Conservation (phyloP, 2,888 invertebrate species). For the Hydropsyche betteni region DNA sequence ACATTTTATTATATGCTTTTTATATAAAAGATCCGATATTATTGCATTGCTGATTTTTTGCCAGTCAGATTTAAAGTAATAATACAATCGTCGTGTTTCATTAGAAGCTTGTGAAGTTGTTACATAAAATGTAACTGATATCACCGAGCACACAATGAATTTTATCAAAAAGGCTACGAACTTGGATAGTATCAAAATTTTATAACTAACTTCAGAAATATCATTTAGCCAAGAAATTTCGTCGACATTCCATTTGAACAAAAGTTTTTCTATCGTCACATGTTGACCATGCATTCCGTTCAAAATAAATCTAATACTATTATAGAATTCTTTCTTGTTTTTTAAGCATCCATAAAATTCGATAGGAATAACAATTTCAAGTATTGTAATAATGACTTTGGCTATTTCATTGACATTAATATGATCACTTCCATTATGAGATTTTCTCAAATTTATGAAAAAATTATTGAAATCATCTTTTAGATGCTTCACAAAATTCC, state of each 20-base stretch:
- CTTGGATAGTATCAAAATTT: constrained; percentile 53
- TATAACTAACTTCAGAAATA: constrained; percentile 46
- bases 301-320: constrained; percentile 56
- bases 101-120: constrained; percentile 61
- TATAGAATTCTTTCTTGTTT: constrained; percentile 59
- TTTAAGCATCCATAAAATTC: constrained; percentile 57
- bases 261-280: constrained; percentile 54
- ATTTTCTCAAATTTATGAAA: constrained; percentile 38
- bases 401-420: constrained; percentile 57
- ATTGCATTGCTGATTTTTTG: constrained; percentile 62
- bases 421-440: constrained; percentile 52
- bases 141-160: constrained; percentile 59
- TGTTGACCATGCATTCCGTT: constrained; percentile 62
- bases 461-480: constrained; percentile 46
- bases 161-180: constrained; percentile 58
- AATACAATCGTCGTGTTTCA: constrained; percentile 62
- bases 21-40: constrained; percentile 57
- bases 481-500: constrained; percentile 33
- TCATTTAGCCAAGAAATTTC: constrained; percentile 56
- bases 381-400: constrained; percentile 55
- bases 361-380: constrained; percentile 58
- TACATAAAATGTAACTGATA: constrained; percentile 62
- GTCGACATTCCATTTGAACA: constrained; percentile 58
- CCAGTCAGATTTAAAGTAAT: constrained; percentile 62
- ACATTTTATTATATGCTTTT: constrained; percentile 57